phyloP scores from a whole-genome alignment of 2,797 vertebrate genomes.

The Coluber constrictor region DNA sequence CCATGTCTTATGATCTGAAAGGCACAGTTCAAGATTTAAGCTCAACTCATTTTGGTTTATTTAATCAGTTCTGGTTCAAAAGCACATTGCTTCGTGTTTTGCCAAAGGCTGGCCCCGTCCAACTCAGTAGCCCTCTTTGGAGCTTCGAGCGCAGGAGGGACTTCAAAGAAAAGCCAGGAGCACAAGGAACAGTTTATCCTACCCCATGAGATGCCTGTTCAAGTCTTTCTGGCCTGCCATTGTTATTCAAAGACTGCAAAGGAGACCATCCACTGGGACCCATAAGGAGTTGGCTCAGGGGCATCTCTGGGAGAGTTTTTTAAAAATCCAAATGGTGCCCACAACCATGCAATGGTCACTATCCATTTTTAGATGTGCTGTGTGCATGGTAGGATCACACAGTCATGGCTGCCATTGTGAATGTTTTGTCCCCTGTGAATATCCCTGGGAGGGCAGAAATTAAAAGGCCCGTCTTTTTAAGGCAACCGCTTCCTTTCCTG shows the following conservation, averaged over 20 bases:
- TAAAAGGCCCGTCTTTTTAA: not conserved
- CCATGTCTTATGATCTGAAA: not conserved
- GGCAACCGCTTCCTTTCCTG: not conserved
- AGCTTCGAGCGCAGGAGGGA: not conserved
- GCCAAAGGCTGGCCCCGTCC: not conserved
- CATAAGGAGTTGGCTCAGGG: not conserved
- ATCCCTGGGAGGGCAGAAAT: not conserved
- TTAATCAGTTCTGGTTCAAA: not conserved
- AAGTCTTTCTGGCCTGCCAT: not conserved
- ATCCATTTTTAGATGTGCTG: not conserved
- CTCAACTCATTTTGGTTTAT: not conserved
- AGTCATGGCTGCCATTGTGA: not conserved
- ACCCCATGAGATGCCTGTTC: not conserved
- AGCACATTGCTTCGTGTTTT: not conserved
- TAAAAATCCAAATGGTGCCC: not conserved
- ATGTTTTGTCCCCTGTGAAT: not conserved
- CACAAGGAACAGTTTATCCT: not conserved
- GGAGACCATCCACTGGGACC: not conserved
- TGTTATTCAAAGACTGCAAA: not conserved
- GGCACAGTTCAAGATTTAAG: not conserved
- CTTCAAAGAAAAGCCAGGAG: not conserved
- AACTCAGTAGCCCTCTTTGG: not conserved
- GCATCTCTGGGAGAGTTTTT: not conserved
- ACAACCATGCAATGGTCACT: not conserved
- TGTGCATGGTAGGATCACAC: not conserved